A percentile compares a stretch with the other conserved stretches of the same genome.
phyloP scores from a whole-genome alignment of 2,113 vertebrate genomes.

The Leptobrachium ailaonicum region DNA sequence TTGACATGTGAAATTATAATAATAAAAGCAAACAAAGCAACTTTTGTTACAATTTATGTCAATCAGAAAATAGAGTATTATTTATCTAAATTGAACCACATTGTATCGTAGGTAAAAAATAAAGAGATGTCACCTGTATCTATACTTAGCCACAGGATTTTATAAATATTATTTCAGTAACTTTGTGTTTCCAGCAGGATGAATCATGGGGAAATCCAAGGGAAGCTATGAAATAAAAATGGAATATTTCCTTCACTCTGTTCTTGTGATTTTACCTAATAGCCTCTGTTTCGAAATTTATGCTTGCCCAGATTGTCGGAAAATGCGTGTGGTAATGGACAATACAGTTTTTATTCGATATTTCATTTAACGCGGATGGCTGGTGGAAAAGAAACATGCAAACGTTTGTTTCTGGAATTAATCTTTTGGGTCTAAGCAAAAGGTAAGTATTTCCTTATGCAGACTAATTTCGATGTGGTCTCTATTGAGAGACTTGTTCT shows the following conservation, averaged over 20 bases:
- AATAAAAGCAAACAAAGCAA: no score
- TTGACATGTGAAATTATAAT: no score
- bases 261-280: background rate
- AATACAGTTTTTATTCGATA: background rate
- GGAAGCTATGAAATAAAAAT: background rate
- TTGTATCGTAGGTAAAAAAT: no score
- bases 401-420: background rate
- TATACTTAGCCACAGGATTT: background rate
- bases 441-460: conserved; percentile 19
- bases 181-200: background rate
- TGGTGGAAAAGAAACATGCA: background rate
- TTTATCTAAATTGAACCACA: no score
- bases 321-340: no score
- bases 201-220: conserved; percentile 5
- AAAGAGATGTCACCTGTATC: conserved; percentile 1
- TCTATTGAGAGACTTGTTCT: conserved; percentile 3
- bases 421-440: background rate
- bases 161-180: background rate
- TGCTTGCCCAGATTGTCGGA: no score
- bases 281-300: background rate
- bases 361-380: background rate
- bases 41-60: no score
- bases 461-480: conserved; percentile 17
- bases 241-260: background rate
- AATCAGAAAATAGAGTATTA: no score